Evolutionary conservation across 2,888 invertebrate species (phyloP).

Genomic region (Lomographa bimaculata): DNA sequence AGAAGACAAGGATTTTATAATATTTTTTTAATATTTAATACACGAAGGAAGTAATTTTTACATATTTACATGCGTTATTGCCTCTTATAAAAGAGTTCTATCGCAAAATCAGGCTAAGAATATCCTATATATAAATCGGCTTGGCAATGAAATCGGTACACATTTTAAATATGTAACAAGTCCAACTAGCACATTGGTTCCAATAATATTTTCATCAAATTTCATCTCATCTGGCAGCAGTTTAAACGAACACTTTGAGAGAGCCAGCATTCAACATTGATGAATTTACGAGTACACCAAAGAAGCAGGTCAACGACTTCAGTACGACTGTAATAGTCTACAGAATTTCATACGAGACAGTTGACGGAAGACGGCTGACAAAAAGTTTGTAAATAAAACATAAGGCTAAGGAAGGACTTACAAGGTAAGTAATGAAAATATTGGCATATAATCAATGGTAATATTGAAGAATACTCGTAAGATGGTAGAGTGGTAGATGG

Average conservation of each 20-base stretch:
- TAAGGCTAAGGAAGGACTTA: conserved; percentile 1
- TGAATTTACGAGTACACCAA: conserved; percentile 2
- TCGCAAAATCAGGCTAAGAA: conserved; percentile 1
- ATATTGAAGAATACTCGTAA: too few relatives aligned
- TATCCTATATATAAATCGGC: conserved; percentile 1
- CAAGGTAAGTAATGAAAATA: background rate
- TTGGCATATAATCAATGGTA: too few relatives aligned
- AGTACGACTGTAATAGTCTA: background rate
- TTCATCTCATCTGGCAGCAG: background rate
- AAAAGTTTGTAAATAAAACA: conserved; percentile 13
- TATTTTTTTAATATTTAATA: too few relatives aligned
- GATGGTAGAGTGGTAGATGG: too few relatives aligned
- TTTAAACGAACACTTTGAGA: conserved; percentile 2
- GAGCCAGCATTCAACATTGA: background rate
- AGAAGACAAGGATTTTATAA: too few relatives aligned
- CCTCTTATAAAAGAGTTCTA: too few relatives aligned
- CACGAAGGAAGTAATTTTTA: too few relatives aligned
- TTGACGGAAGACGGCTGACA: conserved; percentile 7
- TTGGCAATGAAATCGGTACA: background rate
- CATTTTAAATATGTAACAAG: background rate
- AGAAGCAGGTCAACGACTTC: conserved; percentile 13
- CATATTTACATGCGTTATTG: too few relatives aligned
- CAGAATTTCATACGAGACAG: conserved; percentile 5
- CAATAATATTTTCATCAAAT: conserved; percentile 6
- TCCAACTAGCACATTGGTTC: background rate